phyloP scores from a whole-genome alignment of 2,113 vertebrate species.

The Rutilus rutilus region DNA sequence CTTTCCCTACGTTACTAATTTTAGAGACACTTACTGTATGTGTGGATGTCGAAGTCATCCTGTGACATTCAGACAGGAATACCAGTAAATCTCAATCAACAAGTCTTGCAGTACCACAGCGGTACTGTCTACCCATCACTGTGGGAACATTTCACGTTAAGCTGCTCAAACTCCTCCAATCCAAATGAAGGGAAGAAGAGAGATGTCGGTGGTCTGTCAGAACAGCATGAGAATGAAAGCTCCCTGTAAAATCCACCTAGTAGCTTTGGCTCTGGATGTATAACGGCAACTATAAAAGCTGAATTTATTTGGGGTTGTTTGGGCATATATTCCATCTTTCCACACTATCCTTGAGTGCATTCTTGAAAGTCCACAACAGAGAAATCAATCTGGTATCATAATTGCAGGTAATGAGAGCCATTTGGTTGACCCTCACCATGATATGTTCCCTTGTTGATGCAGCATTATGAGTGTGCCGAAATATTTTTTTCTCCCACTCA shows the following conservation, averaged over 20 bases:
- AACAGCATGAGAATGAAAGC: constrained; percentile 47
- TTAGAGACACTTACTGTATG: constrained; percentile 16
- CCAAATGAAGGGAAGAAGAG: constrained; percentile 12
- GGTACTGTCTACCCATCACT: constrained; percentile 31
- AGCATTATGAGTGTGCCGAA: constrained; percentile 8
- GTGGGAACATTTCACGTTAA: constrained; percentile 28
- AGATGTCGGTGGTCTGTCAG: constrained; percentile 23
- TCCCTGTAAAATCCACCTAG: constrained; percentile 44
- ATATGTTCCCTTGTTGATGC: constrained; percentile 38
- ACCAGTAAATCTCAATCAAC: constrained; percentile 28
- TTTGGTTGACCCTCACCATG: constrained; percentile 52
- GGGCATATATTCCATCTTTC: neutral
- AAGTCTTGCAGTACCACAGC: constrained; percentile 27
- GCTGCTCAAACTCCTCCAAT: constrained; percentile 35
- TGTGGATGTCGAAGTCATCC: constrained; percentile 33
- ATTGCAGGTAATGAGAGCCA: constrained; percentile 48
- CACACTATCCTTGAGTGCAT: constrained; percentile 19
- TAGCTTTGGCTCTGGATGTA: constrained; percentile 55
- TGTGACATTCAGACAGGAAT: constrained; percentile 32
- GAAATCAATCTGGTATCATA: constrained; percentile 52
- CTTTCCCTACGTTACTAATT: neutral
- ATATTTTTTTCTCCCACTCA: constrained; percentile 12
- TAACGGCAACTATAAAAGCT: constrained; percentile 43
- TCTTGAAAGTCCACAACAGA: constrained; percentile 32
- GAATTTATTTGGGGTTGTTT: constrained; percentile 13